phyloP scores from a whole-genome alignment of 2,797 vertebrate species.

The Coreius guichenoti region DNA sequence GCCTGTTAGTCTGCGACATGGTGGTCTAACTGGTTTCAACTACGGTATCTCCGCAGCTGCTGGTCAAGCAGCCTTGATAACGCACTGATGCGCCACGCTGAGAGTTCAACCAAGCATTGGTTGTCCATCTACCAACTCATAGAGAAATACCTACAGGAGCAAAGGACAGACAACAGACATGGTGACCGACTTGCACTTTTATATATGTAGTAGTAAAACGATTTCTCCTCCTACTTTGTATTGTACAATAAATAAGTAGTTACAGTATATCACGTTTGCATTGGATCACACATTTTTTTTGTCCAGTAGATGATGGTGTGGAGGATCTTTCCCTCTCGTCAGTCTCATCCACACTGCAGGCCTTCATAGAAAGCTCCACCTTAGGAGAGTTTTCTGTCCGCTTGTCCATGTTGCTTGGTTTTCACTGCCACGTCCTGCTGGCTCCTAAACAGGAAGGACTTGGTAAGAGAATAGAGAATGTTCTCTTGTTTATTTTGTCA shows the following conservation, averaged over 20 bases:
- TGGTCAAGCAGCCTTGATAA: slow-evolving; percentile 96
- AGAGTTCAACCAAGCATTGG: slow-evolving; percentile 92
- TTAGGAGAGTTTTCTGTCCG: slow-evolving; percentile 90
- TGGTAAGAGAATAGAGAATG: slow-evolving; percentile 72
- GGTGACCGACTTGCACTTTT: slow-evolving; percentile 72
- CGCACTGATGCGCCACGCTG: slow-evolving; percentile 82
- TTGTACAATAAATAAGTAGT: background rate
- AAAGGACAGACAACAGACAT: slow-evolving; percentile 68
- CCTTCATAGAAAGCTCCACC: slow-evolving; percentile 91
- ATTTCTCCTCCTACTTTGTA: background rate
- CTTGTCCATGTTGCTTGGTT: slow-evolving; percentile 87
- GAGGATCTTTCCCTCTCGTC: slow-evolving; percentile 76
- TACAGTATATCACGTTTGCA: background rate
- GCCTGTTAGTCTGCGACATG: background rate
- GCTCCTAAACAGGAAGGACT: slow-evolving; percentile 81
- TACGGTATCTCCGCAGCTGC: slow-evolving; percentile 77
- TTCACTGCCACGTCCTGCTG: slow-evolving; percentile 94
- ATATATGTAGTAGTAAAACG: background rate
- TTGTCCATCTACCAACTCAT: slow-evolving; percentile 95
- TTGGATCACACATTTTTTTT: background rate
- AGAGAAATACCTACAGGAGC: slow-evolving; percentile 86
- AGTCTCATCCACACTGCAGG: slow-evolving; percentile 85
- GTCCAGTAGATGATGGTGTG: slow-evolving; percentile 58
- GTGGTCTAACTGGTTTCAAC: background rate
- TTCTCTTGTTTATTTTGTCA: background rate